Percentiles rank a stretch among this genome's conserved stretches.
These are phyloP conservation scores for Conistra vaccinii DNA, from an alignment of 2,888 invertebrate species.

Conservation along the genomic window DNA sequence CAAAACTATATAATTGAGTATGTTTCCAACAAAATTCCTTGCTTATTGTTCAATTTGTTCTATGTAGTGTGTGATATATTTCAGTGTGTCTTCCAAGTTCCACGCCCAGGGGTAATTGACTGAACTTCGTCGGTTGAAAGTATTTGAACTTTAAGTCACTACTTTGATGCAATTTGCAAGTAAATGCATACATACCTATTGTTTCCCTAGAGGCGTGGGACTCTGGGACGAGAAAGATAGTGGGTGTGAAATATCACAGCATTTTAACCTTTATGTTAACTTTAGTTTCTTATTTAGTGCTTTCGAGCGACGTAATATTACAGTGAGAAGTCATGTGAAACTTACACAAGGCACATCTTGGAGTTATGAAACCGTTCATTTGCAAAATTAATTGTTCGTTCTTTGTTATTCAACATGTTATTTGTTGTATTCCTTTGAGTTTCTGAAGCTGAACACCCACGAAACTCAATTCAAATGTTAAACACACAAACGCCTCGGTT, in stretches of 20 bases:
- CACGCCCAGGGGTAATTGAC: constrained; percentile 68
- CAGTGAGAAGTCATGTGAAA: neutral
- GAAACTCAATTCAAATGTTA: constrained; percentile 21
- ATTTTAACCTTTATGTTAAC: constrained; percentile 7
- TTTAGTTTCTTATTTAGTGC: constrained; percentile 25
- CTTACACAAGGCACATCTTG: neutral
- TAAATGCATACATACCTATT: constrained; percentile 47
- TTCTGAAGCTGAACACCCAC: neutral
- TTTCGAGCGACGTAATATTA: neutral
- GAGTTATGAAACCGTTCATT: neutral
- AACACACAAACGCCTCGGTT: constrained; percentile 21
- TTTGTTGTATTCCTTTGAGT: neutral
- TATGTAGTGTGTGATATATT: constrained; percentile 20
- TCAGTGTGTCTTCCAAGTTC: constrained; percentile 6
- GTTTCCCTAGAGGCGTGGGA: constrained; percentile 31
- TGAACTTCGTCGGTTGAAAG: constrained; percentile 71
- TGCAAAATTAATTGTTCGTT: neutral
- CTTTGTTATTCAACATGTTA: neutral
- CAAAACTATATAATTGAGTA: constrained; percentile 19
- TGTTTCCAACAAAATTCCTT: constrained; percentile 16
- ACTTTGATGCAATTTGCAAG: constrained; percentile 65
- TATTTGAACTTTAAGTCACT: constrained; percentile 62
- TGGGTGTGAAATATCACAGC: constrained; percentile 8
- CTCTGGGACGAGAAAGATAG: constrained; percentile 22
- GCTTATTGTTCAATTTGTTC: constrained; percentile 26